A percentile compares a stretch with the other conserved stretches of the same genome.
These are phyloP conservation scores for Morone saxatilis DNA, from an alignment of 2,113 vertebrate species.

Conservation along the genomic window DNA sequence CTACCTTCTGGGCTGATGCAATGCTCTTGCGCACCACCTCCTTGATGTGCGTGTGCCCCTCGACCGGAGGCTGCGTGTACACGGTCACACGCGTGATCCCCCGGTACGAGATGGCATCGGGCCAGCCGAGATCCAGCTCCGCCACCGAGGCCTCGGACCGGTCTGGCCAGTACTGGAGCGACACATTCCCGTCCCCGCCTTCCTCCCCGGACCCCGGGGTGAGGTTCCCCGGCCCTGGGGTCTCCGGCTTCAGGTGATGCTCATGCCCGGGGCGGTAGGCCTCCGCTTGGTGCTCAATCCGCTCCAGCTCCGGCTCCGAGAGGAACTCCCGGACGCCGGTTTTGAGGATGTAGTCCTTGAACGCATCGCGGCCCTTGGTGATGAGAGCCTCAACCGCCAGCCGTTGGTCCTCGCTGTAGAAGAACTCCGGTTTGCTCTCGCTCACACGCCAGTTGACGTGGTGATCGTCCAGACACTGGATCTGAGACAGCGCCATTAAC, in stretches of 20 bases:
- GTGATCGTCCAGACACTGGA: slow-evolving; percentile 95
- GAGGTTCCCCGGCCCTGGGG: slow-evolving; percentile 48
- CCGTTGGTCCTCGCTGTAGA: slow-evolving; percentile 96
- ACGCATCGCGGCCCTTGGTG: slow-evolving; percentile 85
- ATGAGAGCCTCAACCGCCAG: slow-evolving; percentile 91
- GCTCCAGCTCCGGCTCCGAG: slow-evolving; percentile 90
- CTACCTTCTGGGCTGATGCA: slow-evolving; percentile 92
- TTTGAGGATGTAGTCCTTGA: slow-evolving; percentile 84
- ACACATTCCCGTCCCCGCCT: slow-evolving; percentile 82
- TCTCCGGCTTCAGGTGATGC: slow-evolving; percentile 70
- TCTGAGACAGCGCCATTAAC: slow-evolving; percentile 93
- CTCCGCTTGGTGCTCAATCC: slow-evolving; percentile 84
- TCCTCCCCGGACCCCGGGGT: slow-evolving; percentile 68
- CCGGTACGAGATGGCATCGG: slow-evolving; percentile 90
- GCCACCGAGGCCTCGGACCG: slow-evolving; percentile 93
- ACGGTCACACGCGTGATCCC: slow-evolving; percentile 95
- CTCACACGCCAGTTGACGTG: slow-evolving; percentile 96
- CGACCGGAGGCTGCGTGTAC: slow-evolving; percentile 93
- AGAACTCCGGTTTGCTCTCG: slow-evolving; percentile 95
- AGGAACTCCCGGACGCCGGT: slow-evolving; percentile 91
- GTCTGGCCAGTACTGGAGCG: slow-evolving; percentile 97
- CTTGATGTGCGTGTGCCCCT: slow-evolving; percentile 94
- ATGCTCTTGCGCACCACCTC: slow-evolving; percentile 97
- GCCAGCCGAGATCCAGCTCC: slow-evolving; percentile 96
- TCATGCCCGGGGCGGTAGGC: slow-evolving; percentile 90